These are phyloP conservation scores for Sarcophilus harrisii DNA, from an alignment of 2,797 vertebrate genomes.

Conservation along the genomic window DNA sequence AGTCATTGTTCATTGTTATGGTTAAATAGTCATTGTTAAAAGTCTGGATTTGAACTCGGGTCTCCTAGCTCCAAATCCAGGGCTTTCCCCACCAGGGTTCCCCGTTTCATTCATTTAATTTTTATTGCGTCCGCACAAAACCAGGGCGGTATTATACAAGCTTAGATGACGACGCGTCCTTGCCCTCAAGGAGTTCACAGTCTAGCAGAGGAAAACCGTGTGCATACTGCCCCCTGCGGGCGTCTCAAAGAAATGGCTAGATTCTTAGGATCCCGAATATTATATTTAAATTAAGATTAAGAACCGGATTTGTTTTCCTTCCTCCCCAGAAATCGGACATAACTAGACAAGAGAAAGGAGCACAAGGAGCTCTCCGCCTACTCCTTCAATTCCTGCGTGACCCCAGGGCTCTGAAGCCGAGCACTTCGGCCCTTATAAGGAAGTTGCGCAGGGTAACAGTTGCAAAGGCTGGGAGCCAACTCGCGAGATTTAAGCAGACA, in stretches of 20 bases:
- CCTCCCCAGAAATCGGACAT: no score
- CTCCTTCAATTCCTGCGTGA: no score
- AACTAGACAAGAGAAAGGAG: accelerated
- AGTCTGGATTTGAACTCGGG: not conserved
- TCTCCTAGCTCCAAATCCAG: not conserved
- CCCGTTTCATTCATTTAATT: not conserved
- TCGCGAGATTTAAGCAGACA: not conserved
- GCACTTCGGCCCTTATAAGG: not conserved
- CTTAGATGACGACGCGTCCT: no score
- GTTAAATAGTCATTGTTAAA: no score
- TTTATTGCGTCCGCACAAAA: not conserved
- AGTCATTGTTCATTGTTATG: not conserved
- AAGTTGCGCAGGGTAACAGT: not conserved
- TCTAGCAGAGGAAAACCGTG: not conserved
- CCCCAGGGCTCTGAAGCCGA: not conserved
- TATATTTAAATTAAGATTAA: not conserved
- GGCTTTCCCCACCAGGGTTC: not conserved
- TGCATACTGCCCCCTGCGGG: not conserved
- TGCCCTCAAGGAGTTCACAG: not conserved
- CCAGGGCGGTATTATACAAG: no score
- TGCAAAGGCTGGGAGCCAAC: not conserved
- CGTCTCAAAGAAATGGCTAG: not conserved
- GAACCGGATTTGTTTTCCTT: not conserved
- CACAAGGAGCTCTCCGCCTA: not conserved
- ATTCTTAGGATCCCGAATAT: not conserved